Percentiles rank a stretch among this genome's conserved stretches.
Conservation (phyloP, 2,113 vertebrate genomes). For the Pongo pygmaeus region DNA sequence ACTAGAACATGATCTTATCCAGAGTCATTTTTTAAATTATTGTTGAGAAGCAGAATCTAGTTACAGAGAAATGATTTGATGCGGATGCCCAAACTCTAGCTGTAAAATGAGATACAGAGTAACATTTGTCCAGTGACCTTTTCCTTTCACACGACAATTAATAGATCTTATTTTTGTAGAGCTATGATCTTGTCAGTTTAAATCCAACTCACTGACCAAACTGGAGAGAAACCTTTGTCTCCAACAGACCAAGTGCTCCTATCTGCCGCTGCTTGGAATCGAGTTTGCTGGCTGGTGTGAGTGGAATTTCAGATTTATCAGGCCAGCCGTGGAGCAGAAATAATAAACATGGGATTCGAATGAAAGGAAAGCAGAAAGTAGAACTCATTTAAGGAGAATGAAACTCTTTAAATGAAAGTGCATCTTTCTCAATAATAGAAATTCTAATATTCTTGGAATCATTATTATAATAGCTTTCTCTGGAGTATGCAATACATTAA, state of each 20-base stretch:
- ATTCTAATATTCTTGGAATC: slow-evolving; percentile 71
- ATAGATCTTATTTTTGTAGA: slow-evolving; percentile 68
- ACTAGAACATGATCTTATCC: slow-evolving; percentile 49
- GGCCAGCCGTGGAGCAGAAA: slow-evolving; percentile 57
- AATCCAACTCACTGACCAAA: slow-evolving; percentile 65
- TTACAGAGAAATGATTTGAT: slow-evolving; percentile 73
- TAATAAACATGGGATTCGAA: slow-evolving; percentile 64
- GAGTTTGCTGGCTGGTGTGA: slow-evolving; percentile 32
- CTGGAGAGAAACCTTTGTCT: slow-evolving; percentile 50
- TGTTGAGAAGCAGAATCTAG: slow-evolving; percentile 73
- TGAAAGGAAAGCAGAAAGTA: slow-evolving; percentile 64
- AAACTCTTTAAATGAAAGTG: slow-evolving; percentile 71
- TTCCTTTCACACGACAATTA: slow-evolving; percentile 68
- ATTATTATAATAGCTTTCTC: slow-evolving; percentile 69
- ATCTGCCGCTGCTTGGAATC: not conserved
- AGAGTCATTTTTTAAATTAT: slow-evolving; percentile 71
- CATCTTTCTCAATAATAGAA: slow-evolving; percentile 73
- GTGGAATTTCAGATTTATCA: slow-evolving; percentile 57
- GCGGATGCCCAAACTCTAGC: slow-evolving; percentile 38
- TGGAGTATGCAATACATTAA: slow-evolving; percentile 22
- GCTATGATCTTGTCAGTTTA: slow-evolving; percentile 72
- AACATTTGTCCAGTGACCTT: slow-evolving; percentile 75
- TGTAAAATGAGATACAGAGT: slow-evolving; percentile 61
- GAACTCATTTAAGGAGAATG: slow-evolving; percentile 70
- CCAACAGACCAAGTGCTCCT: not conserved